Evolutionary conservation across 64 coral and sea anemone genomes (phyloP), one percentile per base, ranked within the genome.

Genomic region (Actinia tenebrosa): DNA sequence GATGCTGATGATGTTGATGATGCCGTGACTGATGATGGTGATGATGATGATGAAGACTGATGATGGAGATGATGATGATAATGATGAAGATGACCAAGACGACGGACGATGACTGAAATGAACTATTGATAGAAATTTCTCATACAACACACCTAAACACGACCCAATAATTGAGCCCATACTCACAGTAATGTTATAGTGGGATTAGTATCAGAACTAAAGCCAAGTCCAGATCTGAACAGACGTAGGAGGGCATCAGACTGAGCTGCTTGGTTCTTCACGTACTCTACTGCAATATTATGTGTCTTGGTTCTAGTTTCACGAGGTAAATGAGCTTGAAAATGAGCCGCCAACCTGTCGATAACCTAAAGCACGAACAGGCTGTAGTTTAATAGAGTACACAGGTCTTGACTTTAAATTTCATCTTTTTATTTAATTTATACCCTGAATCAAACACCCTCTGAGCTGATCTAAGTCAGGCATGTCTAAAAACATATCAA

Each of bases 231-330:
- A 90, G 91, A 86, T 42, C 86, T 78, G 42, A 96, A 96, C 44
- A 96, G 84, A 61, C 94, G 88, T 25, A 96, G 68, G 45, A 96
- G 81, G 43, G 86, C 89, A 77, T 92, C 92, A 44, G 88, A 96
- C 80, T 96, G 94, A 30, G 55, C 52, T 23, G 87, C 82, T 88
- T 97, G 94, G 47, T 85, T 91, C n/a, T 82, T 97, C 56, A 90
- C 88, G 66, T 93, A 97, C 30, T 93, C 94, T 42, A 81, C 82
- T 26, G 94, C 91, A 75, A 97, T 93, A 86, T 97, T 97, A 7
- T 93, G 61, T 23, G 90, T 82, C 83, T 93, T 97, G 71, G 77
- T 89, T 79, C 60, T 90, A 20, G 91, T 83, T 71, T 97, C 94
- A 68, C 81, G 80, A 64, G 94, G 94, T 27, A 93, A 71, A 25